Base-by-base conservation (phyloP, 2,113 vertebrate genomes). In the Campylorhamphus procurvoides region DNA sequence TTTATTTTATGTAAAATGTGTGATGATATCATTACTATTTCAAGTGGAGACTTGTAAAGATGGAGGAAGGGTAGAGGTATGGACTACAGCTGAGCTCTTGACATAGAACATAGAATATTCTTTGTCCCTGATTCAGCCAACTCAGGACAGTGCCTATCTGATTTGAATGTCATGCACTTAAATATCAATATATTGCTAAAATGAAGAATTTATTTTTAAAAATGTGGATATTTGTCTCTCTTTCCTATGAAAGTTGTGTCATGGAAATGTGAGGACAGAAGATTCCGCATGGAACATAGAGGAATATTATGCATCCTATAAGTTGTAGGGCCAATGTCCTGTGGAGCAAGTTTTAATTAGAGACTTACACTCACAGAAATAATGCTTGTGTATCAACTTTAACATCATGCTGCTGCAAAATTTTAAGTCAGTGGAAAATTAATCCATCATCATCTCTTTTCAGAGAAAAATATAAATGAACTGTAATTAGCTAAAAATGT, bases 81-180 rank as follows among this genome's bases (percentile, higher is more conserved):
- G 10, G 9, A 27, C 15, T 74, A 49, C 40, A 87, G 6, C 10
- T 78, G 39, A 75, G 8, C 14, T 75, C 31, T 86, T 14, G 0
- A 59, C 25, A 7, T 5, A 68, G 39, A 78, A 46, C 7, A 37
- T 3, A 75, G 39, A 75, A 50, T 7, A 37, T 3, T 76, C 39
- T 74, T 74, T 72, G 25, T 63, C 15, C 16, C 3, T 27, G 19
- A 75, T 67, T 67, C 37, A 71, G 8, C 19, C 12, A 87, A 7
- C 18, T 33, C 12, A 46, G 5, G 2, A 25, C 24, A 62, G 1
- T 49, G 7, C 12, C n/a, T 47, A 4, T n/a, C 25, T 2, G 0
- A 62, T 87, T 91, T 63, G 25, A 50, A 12, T 35, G 14, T 28
- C 7, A n/a, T 25, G 5, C 13, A 37, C 22, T 63, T 71, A 58